These are phyloP conservation scores for Charaxes varanes DNA, from an alignment of 1,140 invertebrate genomes.

Conservation along the genomic window DNA sequence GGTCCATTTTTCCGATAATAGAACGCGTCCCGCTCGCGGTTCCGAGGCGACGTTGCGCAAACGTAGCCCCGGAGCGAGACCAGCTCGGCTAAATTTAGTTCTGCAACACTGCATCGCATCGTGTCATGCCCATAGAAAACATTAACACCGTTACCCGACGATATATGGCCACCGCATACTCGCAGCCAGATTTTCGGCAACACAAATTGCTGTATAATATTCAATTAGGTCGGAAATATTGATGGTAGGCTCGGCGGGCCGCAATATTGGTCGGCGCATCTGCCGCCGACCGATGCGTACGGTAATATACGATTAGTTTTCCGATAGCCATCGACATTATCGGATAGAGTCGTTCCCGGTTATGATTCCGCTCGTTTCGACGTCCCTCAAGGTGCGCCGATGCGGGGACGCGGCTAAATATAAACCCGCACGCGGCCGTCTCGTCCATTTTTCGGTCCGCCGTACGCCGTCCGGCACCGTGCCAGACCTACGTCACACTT, in stretches of 20 bases:
- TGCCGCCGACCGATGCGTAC: conserved; percentile 42
- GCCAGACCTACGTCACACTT: conserved; percentile 56
- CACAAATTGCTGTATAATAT: conserved; percentile 71
- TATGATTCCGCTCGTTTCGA: conserved; percentile 18
- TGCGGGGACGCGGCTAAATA: conserved; percentile 43
- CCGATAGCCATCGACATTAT: conserved; percentile 36
- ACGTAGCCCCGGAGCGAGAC: conserved; percentile 56
- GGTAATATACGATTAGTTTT: conserved; percentile 70
- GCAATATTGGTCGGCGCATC: conserved; percentile 66
- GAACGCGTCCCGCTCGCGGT: conserved; percentile 43
- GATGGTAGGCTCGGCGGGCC: conserved; percentile 45
- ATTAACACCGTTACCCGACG: conserved; percentile 54
- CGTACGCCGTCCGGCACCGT: conserved; percentile 49
- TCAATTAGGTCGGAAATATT: conserved; percentile 68
- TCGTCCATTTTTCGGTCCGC: conserved; percentile 39
- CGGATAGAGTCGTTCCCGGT: conserved; percentile 23
- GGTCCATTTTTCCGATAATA: conserved; percentile 68
- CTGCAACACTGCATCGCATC: conserved; percentile 63
- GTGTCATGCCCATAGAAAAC: conserved; percentile 61
- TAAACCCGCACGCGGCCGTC: conserved; percentile 46
- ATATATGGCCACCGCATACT: conserved; percentile 66
- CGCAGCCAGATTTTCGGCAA: conserved; percentile 65
- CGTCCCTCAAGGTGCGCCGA: conserved; percentile 49
- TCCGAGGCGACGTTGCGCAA: conserved; percentile 53
- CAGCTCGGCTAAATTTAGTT: conserved; percentile 65